Evolutionary conservation across 37 sponge, comb jelly and placozoan species (phyloP).

Genomic region (Aphrocallistes beatrix): DNA sequence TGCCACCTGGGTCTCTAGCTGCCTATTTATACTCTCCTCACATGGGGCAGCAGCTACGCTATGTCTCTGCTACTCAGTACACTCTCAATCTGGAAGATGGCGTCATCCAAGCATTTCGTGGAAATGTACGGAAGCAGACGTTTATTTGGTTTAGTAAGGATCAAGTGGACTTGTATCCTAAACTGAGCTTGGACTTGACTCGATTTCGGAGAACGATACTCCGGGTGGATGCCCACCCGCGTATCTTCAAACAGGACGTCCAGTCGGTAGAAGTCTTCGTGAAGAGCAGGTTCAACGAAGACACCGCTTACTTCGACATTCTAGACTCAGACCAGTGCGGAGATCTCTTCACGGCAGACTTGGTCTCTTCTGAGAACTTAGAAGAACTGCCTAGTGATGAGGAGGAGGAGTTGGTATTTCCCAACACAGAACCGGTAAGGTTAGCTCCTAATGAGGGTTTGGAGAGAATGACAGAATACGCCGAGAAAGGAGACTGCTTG

Average conservation of each 20-base stretch:
- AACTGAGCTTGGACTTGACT: constrained; percentile 47
- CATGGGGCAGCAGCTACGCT: neutral
- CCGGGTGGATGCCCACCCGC: constrained; percentile 22
- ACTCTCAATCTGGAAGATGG: neutral
- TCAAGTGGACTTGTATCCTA: constrained; percentile 19
- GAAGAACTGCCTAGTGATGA: constrained; percentile 32
- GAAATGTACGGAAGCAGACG: neutral
- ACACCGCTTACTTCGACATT: constrained; percentile 38
- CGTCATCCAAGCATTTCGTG: neutral
- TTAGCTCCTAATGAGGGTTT: constrained; percentile 13
- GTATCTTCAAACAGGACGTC: constrained; percentile 32
- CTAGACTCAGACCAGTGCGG: constrained; percentile 19
- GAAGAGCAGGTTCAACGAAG: neutral
- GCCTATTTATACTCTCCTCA: constrained; percentile 50
- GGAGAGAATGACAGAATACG: neutral
- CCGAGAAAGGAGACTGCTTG: constrained; percentile 14
- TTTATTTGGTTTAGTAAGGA: neutral
- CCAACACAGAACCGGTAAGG: neutral
- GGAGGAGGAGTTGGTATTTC: neutral
- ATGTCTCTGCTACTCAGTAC: constrained; percentile 32
- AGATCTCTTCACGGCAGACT: neutral
- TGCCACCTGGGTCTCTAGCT: constrained; percentile 28
- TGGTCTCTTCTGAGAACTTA: neutral
- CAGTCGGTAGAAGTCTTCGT: constrained; percentile 49
- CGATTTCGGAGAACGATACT: constrained; percentile 7